Conservation (phyloP, 1,140 invertebrate species). For the Drosophila seguyi region DNA sequence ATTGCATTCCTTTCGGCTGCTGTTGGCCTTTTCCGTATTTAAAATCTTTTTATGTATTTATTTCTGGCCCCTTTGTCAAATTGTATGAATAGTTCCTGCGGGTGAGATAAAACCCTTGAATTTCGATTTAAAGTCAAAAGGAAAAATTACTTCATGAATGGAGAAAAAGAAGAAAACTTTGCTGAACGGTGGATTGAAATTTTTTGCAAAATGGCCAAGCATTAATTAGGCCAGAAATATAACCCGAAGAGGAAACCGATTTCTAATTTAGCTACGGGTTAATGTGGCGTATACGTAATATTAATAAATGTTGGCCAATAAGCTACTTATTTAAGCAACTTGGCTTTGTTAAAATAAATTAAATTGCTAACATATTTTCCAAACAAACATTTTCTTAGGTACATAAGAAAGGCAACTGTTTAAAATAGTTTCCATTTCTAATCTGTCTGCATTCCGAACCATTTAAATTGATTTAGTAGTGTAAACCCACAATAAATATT, state of each 20-base stretch:
- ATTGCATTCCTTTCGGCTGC: constrained; percentile 64
- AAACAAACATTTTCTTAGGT: neutral
- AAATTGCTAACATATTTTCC: neutral
- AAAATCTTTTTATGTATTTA: constrained; percentile 18
- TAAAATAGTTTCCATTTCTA: neutral
- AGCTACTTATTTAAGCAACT: neutral
- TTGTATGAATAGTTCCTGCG: constrained; percentile 41
- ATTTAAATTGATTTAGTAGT: constrained; percentile 38
- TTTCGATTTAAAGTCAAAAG: constrained; percentile 19
- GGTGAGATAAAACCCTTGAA: constrained; percentile 19
- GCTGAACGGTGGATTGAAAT: neutral
- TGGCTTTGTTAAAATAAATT: neutral
- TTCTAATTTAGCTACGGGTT: constrained; percentile 45
- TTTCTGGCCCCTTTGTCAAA: constrained; percentile 30
- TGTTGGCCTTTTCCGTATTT: constrained; percentile 10
- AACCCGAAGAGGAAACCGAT: constrained; percentile 8
- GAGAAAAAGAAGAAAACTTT: neutral
- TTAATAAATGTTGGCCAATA: constrained; percentile 13
- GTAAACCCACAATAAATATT: constrained; percentile 27
- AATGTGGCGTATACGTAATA: constrained; percentile 55
- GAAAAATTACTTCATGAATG: constrained; percentile 12
- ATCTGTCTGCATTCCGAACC: constrained; percentile 1
- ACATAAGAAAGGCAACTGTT: neutral
- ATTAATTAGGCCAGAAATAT: constrained; percentile 57
- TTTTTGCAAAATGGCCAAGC: constrained; percentile 13